Evolutionary conservation across 2,888 invertebrate species (phyloP), one percentile per base, ranked within the genome.

Genomic region (Drosophila seclusa): DNA sequence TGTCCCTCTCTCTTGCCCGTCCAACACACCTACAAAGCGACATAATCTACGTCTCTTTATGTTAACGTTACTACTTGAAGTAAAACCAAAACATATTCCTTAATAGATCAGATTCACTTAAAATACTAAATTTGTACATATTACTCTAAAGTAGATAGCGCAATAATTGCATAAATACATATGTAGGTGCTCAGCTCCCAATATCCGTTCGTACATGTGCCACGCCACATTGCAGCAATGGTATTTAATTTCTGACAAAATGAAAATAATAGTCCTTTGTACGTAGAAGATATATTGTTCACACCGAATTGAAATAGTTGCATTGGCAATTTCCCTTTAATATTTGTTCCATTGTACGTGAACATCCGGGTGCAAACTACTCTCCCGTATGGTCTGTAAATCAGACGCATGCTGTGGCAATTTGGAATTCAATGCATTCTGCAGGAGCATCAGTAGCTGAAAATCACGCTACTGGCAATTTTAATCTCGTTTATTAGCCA

Each of bases 401-500:
- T 61, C 63, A 70, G 32, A 54, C 24, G 49, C 55, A 66, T 55
- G 59, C 57, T 45, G 21, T 32, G 16, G 31, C 60, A 80, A 63
- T 60, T 68, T 49, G 45, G 31, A 49, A 61, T 75, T 48, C 52
- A 53, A 58, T 68, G 57, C 75, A 66, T 62, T 57, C 48, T 38
- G 34, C 29, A 40, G 32, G 3, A 61, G 57, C 54, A 73, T 67
- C 48, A 53, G 65, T 38, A 62, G 48, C 69, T 62, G 67, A 73
- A 68, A 85, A 85, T 89, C 85, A 76, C 73, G 72, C 68, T 62
- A 61, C 72, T 71, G 73, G 78, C 88, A 82, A 89, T 89, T 85
- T 85, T 85, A 85, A 89, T 89, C 90, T 85, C 85, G 88, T 85
- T 85, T 85, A 89, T 87, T 85, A 89, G 86, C 86, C 75, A 89